These are phyloP conservation scores for Hemibagrus wyckioides DNA, from an alignment of 2,113 vertebrate species.

Conservation along the genomic window DNA sequence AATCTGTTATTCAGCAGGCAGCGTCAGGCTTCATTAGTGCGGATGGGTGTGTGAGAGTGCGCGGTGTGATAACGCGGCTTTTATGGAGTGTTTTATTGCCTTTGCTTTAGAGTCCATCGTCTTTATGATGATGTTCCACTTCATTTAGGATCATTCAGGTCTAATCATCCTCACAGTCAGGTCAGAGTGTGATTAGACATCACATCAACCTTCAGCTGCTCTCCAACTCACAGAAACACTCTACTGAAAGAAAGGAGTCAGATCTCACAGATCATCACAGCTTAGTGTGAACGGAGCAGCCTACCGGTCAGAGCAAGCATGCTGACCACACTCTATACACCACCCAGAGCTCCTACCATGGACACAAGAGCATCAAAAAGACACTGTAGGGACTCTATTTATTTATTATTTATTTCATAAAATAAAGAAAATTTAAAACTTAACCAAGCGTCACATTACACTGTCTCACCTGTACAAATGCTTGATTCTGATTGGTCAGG, in stretches of 20 bases:
- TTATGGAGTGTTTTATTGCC: slow-evolving; percentile 34
- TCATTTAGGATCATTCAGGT: slow-evolving; percentile 45
- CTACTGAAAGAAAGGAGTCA: too few species aligned
- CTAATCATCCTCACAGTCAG: slow-evolving; percentile 44
- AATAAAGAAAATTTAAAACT: too few species aligned
- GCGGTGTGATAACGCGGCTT: slow-evolving; percentile 21
- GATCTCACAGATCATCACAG: too few species aligned
- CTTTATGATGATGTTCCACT: slow-evolving; percentile 46
- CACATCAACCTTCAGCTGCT: slow-evolving; percentile 52
- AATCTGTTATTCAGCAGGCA: slow-evolving; percentile 46
- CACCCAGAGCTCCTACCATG: too few species aligned
- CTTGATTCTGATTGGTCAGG: neutral
- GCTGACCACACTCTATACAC: too few species aligned
- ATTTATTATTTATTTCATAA: too few species aligned
- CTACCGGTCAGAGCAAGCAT: too few species aligned
- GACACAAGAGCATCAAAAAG: too few species aligned
- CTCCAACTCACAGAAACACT: slow-evolving; percentile 20
- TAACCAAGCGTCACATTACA: neutral
- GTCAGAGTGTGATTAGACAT: slow-evolving; percentile 45
- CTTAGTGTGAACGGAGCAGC: too few species aligned
- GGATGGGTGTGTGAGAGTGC: neutral
- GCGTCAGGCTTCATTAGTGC: slow-evolving; percentile 33
- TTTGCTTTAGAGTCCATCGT: slow-evolving; percentile 33
- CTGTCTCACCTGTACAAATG: neutral
- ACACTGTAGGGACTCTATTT: too few species aligned